These are phyloP conservation scores for Cerastis rubricosa DNA, from an alignment of 2,888 invertebrate genomes.

Conservation along the genomic window DNA sequence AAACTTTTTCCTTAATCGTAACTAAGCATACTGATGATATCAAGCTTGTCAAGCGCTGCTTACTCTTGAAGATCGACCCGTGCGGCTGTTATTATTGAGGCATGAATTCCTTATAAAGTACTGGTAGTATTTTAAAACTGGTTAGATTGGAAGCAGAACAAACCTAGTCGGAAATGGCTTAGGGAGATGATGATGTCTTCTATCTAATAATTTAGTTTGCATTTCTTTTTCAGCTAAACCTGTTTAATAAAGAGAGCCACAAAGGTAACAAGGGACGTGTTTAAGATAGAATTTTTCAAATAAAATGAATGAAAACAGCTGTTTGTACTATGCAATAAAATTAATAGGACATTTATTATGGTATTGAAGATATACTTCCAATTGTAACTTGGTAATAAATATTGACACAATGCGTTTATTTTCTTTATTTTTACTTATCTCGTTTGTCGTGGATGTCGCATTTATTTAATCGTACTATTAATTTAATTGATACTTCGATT, in stretches of 20 bases:
- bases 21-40: too few relatives aligned
- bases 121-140: not conserved
- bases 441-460: too few relatives aligned
- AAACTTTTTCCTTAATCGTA: too few relatives aligned
- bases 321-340: not conserved
- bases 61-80: not conserved
- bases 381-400: not conserved
- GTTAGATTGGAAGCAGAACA: not conserved
- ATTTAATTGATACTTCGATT: too few relatives aligned
- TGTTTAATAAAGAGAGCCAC: not conserved
- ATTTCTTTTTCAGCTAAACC: not conserved
- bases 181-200: not conserved
- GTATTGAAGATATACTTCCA: not conserved
- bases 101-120: not conserved
- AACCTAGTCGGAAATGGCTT: not conserved
- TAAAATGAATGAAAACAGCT: not conserved
- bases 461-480: too few relatives aligned
- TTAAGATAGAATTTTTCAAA: not conserved
- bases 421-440: not conserved
- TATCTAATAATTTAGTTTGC: not conserved
- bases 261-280: not conserved
- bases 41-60: not conserved
- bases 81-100: not conserved
- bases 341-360: not conserved
- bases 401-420: not conserved